Base-by-base conservation (phyloP, 2,888 invertebrate species). In the Eristalis tenax region DNA sequence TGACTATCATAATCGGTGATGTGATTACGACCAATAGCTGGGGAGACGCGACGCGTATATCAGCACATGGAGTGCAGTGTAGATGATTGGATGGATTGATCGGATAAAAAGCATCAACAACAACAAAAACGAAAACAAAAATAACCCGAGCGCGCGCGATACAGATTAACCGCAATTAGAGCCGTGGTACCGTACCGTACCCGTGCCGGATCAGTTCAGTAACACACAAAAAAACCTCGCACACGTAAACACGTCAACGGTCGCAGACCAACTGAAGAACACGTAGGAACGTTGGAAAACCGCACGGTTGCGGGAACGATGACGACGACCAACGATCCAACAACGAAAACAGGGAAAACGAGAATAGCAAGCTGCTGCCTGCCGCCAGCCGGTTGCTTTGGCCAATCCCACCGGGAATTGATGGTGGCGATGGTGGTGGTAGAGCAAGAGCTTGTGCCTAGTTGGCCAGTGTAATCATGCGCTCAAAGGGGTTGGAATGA, bases 191-290 rank as follows among this genome's bases (percentile, higher is more conserved):
- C 81, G 82, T 76, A 86, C 86, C 74, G 86, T 82, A 65, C 70
- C 74, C 74, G 86, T 83, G 70, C 71, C 75, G 73, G 65, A 83
- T 71, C 78, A 70, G 78, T 81, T 74, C 57, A 76, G 64, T 71
- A 63, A 74, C 84, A 88, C 88, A 85, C 76, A 88, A 80, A 80
- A 78, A 86, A 89, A 84, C 80, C 84, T 86, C 85, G 77, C 83
- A 90, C 89, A 90, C 89, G 90, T 89, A 91, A 90, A 89, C 91
- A 90, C 92, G 91, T 90, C 92, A 92, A 93, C 92, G 92, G 93
- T 92, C 92, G 91, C 91, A 91, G 91, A 92, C 92, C 92, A 92
- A 93, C 93, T 93, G 91, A 93, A 90, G 88, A 85, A 87, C 76
- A 88, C 89, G 89, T 88, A 76, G 56, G 75, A 85, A 89, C 77